phyloP scores from a whole-genome alignment of 2,888 invertebrate species.

The Ormyrus pomaceus region DNA sequence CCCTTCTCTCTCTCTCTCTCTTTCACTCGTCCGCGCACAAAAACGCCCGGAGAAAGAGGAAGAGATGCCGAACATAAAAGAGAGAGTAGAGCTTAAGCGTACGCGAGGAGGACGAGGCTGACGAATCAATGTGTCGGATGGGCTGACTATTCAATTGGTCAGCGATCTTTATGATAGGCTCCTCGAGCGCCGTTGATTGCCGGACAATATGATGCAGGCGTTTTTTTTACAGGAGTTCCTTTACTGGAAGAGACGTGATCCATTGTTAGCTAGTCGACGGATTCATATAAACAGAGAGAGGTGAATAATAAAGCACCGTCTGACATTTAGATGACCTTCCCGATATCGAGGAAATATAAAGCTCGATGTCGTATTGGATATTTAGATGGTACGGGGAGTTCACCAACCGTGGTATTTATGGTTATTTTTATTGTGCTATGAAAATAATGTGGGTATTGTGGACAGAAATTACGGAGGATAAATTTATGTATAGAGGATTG shows the following conservation, averaged over 20 bases:
- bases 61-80: conserved; percentile 13
- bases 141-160: conserved; percentile 45
- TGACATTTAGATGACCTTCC: conserved; percentile 33
- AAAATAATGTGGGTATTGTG: conserved; percentile 15
- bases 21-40: too few relatives aligned
- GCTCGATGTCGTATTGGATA: neutral
- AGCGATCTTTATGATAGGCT: conserved; percentile 24
- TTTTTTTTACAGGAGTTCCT: neutral
- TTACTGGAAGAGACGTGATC: neutral
- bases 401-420: conserved; percentile 23
- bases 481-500: too few relatives aligned
- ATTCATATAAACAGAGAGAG: conserved; percentile 19
- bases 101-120: neutral
- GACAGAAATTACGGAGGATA: neutral
- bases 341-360: conserved; percentile 27
- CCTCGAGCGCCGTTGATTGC: neutral
- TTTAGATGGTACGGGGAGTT: neutral
- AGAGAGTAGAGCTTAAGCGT: neutral
- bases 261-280: conserved; percentile 22
- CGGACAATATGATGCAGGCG: neutral
- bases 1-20: neutral
- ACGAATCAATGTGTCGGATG: conserved; percentile 25
- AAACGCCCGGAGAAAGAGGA: neutral
- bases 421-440: conserved; percentile 30
- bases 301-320: conserved; percentile 7